Conservation (phyloP, 2,113 vertebrate species). For the Chaenogobius annularis region DNA sequence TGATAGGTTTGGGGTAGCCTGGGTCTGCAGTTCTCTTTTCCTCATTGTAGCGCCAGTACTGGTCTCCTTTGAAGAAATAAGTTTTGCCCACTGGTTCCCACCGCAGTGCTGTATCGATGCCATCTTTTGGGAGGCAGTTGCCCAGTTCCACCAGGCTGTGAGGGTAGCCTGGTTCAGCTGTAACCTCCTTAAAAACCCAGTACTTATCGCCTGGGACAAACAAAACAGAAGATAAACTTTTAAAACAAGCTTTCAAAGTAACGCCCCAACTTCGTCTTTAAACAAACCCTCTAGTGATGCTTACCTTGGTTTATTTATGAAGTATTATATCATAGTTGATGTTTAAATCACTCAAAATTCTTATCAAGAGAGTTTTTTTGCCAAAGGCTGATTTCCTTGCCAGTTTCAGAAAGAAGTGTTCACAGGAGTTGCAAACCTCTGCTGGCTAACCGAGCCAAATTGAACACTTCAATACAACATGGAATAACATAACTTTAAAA, state of each 20-base stretch:
- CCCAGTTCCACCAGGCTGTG: conserved; percentile 92
- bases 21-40: conserved; percentile 89
- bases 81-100: conserved; percentile 97
- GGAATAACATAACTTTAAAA: neutral
- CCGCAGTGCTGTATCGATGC: conserved; percentile 92
- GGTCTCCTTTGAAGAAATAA: conserved; percentile 97
- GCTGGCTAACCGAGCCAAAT: neutral
- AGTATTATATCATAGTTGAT: conserved; percentile 5
- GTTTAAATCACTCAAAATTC: neutral
- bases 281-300: conserved; percentile 2
- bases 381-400: neutral
- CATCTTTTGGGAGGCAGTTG: conserved; percentile 89
- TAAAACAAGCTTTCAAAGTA: neutral
- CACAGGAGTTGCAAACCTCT: neutral
- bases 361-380: conserved; percentile 4
- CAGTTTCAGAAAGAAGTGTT: conserved; percentile 1
- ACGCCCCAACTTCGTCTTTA: neutral
- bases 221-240: neutral
- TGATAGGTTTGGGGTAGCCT: conserved; percentile 95
- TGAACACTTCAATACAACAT: neutral
- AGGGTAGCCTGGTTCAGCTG: conserved; percentile 91
- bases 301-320: conserved; percentile 11
- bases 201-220: conserved; percentile 87
- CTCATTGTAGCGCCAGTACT: conserved; percentile 98
- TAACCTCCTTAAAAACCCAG: conserved; percentile 97